A percentile compares a stretch with the other conserved stretches of the same genome.
Evolutionary conservation across 2,888 invertebrate genomes (phyloP).

Genomic region (Stegophylla sp.): DNA sequence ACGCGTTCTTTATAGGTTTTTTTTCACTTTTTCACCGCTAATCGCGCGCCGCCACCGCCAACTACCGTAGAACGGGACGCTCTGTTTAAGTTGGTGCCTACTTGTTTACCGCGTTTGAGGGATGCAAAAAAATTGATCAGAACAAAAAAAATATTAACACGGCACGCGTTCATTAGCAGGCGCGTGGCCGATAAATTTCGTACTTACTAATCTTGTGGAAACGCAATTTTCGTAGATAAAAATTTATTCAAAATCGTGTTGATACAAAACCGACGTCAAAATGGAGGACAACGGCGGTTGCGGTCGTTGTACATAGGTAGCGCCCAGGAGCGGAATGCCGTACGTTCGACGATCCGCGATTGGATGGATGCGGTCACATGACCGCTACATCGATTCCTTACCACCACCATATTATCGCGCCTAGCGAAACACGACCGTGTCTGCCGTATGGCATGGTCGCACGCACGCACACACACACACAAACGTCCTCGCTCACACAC

Average conservation of each 20-base stretch:
- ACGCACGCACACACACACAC: conserved; percentile 11
- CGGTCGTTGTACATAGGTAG: conserved; percentile 57
- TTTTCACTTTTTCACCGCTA: neutral
- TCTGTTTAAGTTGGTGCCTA: conserved; percentile 53
- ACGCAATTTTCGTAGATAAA: conserved; percentile 32
- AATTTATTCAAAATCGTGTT: conserved; percentile 42
- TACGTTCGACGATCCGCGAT: neutral
- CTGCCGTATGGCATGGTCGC: neutral
- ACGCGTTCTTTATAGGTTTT: conserved; percentile 34
- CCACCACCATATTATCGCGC: neutral
- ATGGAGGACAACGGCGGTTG: conserved; percentile 48
- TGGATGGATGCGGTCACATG: conserved; percentile 40
- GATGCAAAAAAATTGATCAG: neutral
- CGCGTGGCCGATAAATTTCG: neutral
- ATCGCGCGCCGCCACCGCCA: neutral
- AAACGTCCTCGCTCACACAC: no score
- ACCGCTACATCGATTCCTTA: conserved; percentile 53
- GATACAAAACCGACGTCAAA: conserved; percentile 53
- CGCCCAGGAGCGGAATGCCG: conserved; percentile 46
- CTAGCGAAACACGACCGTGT: neutral
- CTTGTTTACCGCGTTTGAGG: conserved; percentile 21
- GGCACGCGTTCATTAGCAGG: neutral
- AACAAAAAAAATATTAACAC: neutral
- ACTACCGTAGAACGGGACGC: conserved; percentile 41
- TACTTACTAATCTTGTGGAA: conserved; percentile 44